Evolutionary conservation across 1,140 invertebrate genomes (phyloP).

Genomic region (Campoletis sonorensis): DNA sequence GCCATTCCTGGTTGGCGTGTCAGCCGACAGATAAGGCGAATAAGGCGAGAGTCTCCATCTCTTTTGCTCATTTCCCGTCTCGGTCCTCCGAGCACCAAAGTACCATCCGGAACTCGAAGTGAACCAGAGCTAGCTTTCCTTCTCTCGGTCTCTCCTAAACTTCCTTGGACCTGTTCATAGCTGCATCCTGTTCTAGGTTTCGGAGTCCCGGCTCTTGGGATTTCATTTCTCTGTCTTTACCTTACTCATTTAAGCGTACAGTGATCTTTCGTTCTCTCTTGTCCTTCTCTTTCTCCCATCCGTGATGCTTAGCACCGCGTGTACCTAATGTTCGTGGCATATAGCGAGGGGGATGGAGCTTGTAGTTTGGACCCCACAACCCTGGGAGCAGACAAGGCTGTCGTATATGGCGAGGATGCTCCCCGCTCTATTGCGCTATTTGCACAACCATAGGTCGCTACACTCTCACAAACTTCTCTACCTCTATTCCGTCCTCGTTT

Average conservation of each 20-base stretch:
- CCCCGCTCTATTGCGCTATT: conserved; percentile 1
- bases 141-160: neutral
- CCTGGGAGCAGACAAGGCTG: conserved; percentile 26
- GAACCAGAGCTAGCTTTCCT: conserved; percentile 20
- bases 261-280: neutral
- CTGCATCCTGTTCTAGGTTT: neutral
- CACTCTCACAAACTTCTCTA: neutral
- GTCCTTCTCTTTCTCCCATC: neutral
- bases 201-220: conserved; percentile 11
- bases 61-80: conserved; percentile 4
- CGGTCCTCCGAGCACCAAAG: conserved; percentile 27
- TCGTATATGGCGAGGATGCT: neutral
- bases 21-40: conserved; percentile 51
- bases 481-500: neutral
- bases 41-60: conserved; percentile 33
- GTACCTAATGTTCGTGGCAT: conserved; percentile 50
- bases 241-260: conserved; percentile 12
- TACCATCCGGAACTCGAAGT: neutral
- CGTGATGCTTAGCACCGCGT: conserved; percentile 35
- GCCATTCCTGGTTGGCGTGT: conserved; percentile 53
- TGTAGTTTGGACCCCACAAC: conserved; percentile 28
- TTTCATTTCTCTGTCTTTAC: conserved; percentile 41
- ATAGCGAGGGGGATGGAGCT: conserved; percentile 29
- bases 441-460: neutral
- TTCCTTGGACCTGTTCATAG: neutral